A percentile compares a stretch with the other conserved stretches of the same genome.
phyloP scores from a whole-genome alignment of 2,113 vertebrate species.

The Rutilus rutilus region DNA sequence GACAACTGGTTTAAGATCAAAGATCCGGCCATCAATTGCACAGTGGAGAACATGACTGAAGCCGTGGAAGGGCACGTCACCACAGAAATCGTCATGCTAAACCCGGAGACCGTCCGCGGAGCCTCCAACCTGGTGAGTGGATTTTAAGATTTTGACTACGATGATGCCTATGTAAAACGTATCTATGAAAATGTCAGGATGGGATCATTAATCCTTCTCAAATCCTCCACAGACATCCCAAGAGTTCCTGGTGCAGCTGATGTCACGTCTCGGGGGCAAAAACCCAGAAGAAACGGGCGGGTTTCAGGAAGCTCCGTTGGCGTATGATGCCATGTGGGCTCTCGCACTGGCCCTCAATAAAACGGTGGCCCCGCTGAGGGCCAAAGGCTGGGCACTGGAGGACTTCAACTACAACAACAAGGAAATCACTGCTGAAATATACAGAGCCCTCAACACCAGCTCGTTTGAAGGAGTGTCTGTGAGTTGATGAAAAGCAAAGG shows the following conservation, averaged over 20 bases:
- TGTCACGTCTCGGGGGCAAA: conserved; percentile 86
- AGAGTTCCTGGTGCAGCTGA: conserved; percentile 89
- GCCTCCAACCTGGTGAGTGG: conserved; percentile 90
- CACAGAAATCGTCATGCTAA: conserved; percentile 96
- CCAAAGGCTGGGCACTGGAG: conserved; percentile 84
- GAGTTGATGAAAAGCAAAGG: background rate
- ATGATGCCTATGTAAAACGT: background rate
- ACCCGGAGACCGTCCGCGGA: conserved; percentile 90
- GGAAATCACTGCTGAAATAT: conserved; percentile 92
- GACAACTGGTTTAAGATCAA: conserved; percentile 98
- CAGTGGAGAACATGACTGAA: conserved; percentile 92
- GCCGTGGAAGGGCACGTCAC: conserved; percentile 95
- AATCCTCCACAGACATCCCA: conserved; percentile 83
- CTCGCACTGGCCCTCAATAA: conserved; percentile 93
- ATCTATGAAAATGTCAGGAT: background rate
- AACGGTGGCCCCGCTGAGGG: conserved; percentile 84
- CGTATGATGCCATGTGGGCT: conserved; percentile 95
- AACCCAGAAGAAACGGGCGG: conserved; percentile 92
- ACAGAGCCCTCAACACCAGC: conserved; percentile 93
- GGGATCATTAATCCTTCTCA: background rate
- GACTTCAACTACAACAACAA: conserved; percentile 98
- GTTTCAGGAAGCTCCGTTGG: conserved; percentile 92
- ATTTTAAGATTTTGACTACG: background rate
- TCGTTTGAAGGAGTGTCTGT: conserved; percentile 87
- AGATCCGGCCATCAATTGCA: conserved; percentile 94